Base-by-base conservation (phyloP, 2,888 invertebrate genomes). In the Steinernema scapterisci region DNA sequence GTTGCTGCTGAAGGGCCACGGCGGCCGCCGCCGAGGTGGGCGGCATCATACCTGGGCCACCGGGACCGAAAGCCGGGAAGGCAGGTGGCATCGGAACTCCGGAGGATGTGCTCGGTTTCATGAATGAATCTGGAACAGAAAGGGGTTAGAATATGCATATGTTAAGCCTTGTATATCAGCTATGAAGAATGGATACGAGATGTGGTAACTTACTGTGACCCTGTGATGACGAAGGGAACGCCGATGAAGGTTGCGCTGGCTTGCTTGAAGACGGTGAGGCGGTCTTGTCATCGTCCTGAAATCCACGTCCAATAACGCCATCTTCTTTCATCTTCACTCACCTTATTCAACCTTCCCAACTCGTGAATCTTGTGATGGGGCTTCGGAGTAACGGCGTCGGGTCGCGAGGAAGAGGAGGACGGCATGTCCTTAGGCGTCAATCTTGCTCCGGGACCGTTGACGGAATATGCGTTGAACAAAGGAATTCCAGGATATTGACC, bases 291-390 rank as follows among this genome's bases (percentile, higher is more conserved):
- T 63, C 63, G 2, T 63, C 63, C 63, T 54, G n/a, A n/a, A n/a
- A n/a, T n/a, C n/a, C n/a, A n/a, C n/a, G n/a, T 54, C 54, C 25
- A 25, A 54, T 11, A 44, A 44, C 45, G 45, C 45, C 45, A 16
- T 16, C 9, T 44, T n/a, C n/a, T n/a, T n/a, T n/a, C n/a, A n/a
- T n/a, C n/a, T n/a, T n/a, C n/a, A n/a, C n/a, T n/a, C n/a, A 54
- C 54, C 54, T 63, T 38, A 9, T 38, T 63, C 19, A 63, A 11
- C 19, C 63, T 21, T 6, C 63, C 63, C 31, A 63, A 31, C 19
- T 63, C 63, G 63, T 63, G 63, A 16, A 63, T 27, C 31, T 63
- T 63, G 63, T 63, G 63, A 31, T 63, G 63, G 11, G 63, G 63
- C 63, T 63, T 63, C 31, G 63, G 63, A 38, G 63, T 63, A 16